Percentiles rank a stretch among this genome's conserved stretches.
Evolutionary conservation across 2,888 invertebrate species (phyloP).

Genomic region (Drosophila picticornis): DNA sequence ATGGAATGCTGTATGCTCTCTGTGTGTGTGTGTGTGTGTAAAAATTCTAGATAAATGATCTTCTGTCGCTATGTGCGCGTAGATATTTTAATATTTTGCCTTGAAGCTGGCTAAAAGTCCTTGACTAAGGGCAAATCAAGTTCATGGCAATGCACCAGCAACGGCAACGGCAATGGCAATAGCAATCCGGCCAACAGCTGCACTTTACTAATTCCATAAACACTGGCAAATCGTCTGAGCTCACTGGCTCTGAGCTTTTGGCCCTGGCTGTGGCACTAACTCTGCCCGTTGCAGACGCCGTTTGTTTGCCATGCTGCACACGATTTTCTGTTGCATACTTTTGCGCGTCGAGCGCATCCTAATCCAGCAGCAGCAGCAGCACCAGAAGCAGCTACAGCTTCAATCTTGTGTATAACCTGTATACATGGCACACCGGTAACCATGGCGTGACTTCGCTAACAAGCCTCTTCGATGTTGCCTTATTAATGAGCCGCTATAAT

Average conservation of each 20-base stretch:
- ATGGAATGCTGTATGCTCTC: slow-evolving; percentile 15
- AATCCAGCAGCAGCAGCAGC: slow-evolving; percentile 32
- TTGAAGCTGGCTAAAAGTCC: slow-evolving; percentile 80
- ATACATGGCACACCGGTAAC: slow-evolving; percentile 42
- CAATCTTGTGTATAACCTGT: not conserved
- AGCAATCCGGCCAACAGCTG: slow-evolving; percentile 38
- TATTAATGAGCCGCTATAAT: slow-evolving; percentile 72
- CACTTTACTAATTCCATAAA: slow-evolving; percentile 80
- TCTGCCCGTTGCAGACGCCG: slow-evolving; percentile 15
- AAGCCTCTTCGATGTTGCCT: slow-evolving; percentile 52
- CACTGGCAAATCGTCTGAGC: slow-evolving; percentile 76
- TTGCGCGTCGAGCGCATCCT: slow-evolving; percentile 30
- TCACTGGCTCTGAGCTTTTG: slow-evolving; percentile 30
- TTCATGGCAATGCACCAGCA: slow-evolving; percentile 67
- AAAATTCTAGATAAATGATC: slow-evolving; percentile 75
- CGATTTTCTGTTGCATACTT: slow-evolving; percentile 58
- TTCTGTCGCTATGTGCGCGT: slow-evolving; percentile 67
- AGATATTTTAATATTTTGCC: slow-evolving; percentile 78
- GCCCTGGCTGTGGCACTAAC: slow-evolving; percentile 8
- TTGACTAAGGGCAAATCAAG: slow-evolving; percentile 85
- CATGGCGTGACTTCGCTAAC: slow-evolving; percentile 28
- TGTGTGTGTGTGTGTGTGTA: slow-evolving; percentile 28
- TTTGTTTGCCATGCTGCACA: slow-evolving; percentile 44
- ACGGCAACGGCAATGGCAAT: slow-evolving; percentile 22
- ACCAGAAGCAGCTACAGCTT: not conserved